Percentiles rank a stretch among this genome's conserved stretches.
phyloP scores from a whole-genome alignment of 2,113 vertebrate species.

The Sminthopsis crassicaudata region DNA sequence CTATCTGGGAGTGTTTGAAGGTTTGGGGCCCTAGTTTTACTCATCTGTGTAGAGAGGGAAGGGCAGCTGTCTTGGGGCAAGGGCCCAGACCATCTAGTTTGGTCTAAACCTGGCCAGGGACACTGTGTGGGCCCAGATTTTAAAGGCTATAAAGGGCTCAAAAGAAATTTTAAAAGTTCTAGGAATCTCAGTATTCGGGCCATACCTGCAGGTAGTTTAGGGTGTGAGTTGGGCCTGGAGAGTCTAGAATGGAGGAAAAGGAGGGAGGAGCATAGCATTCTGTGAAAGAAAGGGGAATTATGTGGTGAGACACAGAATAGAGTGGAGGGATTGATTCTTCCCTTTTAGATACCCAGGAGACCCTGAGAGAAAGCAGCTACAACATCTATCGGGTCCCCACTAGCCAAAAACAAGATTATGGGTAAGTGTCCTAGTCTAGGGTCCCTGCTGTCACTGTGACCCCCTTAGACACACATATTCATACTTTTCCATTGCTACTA shows the following conservation, averaged over 20 bases:
- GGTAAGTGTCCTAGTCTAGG: constrained; percentile 53
- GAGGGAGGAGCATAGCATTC: neutral
- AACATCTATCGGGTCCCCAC: neutral
- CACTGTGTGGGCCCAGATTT: neutral
- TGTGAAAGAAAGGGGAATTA: neutral
- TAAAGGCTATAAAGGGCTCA: neutral
- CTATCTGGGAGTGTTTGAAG: neutral
- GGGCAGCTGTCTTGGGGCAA: neutral
- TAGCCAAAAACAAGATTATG: neutral
- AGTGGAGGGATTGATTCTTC: neutral
- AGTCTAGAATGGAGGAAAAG: neutral
- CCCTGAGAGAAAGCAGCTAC: neutral
- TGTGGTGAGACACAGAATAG: accelerated
- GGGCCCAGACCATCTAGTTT: neutral
- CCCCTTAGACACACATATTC: neutral
- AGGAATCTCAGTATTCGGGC: neutral
- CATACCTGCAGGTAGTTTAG: neutral
- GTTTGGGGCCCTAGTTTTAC: neutral
- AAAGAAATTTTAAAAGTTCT: neutral
- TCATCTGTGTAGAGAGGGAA: neutral
- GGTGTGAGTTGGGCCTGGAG: neutral
- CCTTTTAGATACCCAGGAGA: constrained; percentile 68
- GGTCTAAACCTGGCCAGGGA: neutral
- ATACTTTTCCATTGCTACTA: neutral
- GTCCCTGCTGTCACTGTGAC: accelerated